Base-by-base conservation (phyloP, 2,888 invertebrate genomes). In the Brachycybe producta region DNA sequence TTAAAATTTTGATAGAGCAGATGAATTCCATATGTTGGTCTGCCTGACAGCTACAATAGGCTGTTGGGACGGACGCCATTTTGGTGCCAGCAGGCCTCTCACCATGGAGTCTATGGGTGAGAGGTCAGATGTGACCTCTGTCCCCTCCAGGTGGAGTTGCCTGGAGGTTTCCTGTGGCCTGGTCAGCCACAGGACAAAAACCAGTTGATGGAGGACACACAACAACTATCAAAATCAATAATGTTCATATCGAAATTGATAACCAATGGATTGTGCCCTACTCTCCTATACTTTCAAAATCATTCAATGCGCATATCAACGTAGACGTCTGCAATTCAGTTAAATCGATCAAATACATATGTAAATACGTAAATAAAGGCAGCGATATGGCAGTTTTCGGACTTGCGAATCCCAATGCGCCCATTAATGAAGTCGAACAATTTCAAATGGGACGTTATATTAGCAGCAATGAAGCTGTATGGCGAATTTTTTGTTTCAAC, bases 261-360 rank as follows among this genome's bases (percentile, higher is more conserved):
- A 43, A 56, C 27, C 15, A 44, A 2, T 55, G 53, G 54, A 27
- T 58, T 35, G 56, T 58, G 3, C 58, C 55, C 24, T 56, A 54
- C 43, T 49, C 26, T 28, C 55, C 54, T 11, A 30, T 48, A 23
- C 57, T 64, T 2, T 40, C 38, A 13, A 60, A 59, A 27, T 44
- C 40, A 13, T 54, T 53, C 30, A 52, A 57, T 2, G 50, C 47
- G 2, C 59, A 57, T 42, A 52, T 56, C 3, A 59, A 59, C 50
- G 57, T 57, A 1, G 55, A 58, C 39, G 62, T 44, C 50, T 70
- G 68, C 52, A 61, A 59, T 57, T 68, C 66, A 0, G 64, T 70
- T 0, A 66, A 67, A 53, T 59, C 61, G 0, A 65, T 67, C 19
- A 67, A 67, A 59, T 67, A 67, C 51, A 60, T 69, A 11, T 55